Conservation (phyloP, 1,140 invertebrate genomes). For the Zaprionus ornatus region DNA sequence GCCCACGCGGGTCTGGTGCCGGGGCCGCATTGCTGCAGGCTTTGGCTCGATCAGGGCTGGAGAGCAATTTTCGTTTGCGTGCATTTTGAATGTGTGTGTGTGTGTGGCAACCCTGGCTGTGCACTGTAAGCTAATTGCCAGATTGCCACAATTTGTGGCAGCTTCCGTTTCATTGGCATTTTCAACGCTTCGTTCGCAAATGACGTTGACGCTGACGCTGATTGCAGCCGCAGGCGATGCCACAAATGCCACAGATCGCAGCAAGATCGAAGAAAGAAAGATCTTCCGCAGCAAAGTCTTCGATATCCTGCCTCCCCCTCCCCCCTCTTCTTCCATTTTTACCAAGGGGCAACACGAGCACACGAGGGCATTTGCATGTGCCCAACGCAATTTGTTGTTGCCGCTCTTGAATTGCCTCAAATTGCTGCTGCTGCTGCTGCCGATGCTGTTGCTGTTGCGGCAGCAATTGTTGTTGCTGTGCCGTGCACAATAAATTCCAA, state of each 20-base stretch:
- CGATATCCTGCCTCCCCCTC: neutral
- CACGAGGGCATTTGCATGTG: slow-evolving; percentile 60
- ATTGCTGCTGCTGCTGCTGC: slow-evolving; percentile 38
- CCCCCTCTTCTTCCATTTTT: neutral
- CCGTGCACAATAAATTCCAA: slow-evolving; percentile 71
- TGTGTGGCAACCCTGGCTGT: slow-evolving; percentile 30
- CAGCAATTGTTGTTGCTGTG: slow-evolving; percentile 35
- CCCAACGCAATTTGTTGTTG: slow-evolving; percentile 60
- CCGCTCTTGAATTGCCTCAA: slow-evolving; percentile 37
- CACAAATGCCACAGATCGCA: neutral
- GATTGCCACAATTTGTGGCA: slow-evolving; percentile 32
- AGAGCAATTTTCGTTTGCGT: neutral
- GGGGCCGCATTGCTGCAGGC: slow-evolving; percentile 3
- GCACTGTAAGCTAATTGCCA: slow-evolving; percentile 35
- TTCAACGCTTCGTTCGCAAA: slow-evolving; percentile 74
- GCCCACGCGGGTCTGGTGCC: slow-evolving; percentile 26
- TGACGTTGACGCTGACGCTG: slow-evolving; percentile 61
- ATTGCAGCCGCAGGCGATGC: slow-evolving; percentile 26
- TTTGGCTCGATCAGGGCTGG: slow-evolving; percentile 10
- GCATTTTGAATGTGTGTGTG: neutral
- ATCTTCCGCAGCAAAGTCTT: neutral
- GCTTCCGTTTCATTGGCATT: slow-evolving; percentile 80
- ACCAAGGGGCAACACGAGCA: neutral
- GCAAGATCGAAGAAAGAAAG: neutral
- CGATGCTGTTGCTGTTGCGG: slow-evolving; percentile 14